Evolutionary conservation across 2,888 invertebrate genomes (phyloP), one percentile per base, ranked within the genome.

Genomic region (Hipparchia sbordonii): DNA sequence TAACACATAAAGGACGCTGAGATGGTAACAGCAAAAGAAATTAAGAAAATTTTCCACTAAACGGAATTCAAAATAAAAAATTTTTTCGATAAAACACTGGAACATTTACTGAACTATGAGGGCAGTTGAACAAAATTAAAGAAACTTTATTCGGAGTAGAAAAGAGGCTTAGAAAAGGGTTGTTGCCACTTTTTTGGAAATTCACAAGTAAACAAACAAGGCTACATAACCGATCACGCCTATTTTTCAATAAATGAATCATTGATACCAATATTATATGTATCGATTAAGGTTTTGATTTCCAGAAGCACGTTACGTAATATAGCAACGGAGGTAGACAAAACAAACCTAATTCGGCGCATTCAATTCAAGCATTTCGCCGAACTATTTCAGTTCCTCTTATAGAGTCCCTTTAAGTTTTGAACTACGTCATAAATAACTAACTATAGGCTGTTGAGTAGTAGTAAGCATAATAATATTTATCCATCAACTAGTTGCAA

Each of bases 291-390:
- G 8, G 52, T 65, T 65, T 65, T 33, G 33, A 51, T 71, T 71
- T 61, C 52, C 13, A 56, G 46, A 23, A 54, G 23, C 67, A 56
- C 10, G 12, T 79, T 78, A 77, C 77, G 76, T 77, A 76, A 77
- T 72, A 33, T 56, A 76, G 81, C 78, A 79, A 80, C 80, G 74
- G 77, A 75, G 80, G 80, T 82, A 89, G 88, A 84, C 88, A 85
- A 82, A 89, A 89, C 87, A 89, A 81, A 80, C 79, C 75, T 73
- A 80, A 84, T 88, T 87, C 79, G 84, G 84, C 81, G 81, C 81
- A 84, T 79, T 80, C 77, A 76, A 51, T 77, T 79, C 81, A 87
- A 89, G 87, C 85, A 82, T 74, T 86, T 85, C 86, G 81, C 78
- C 82, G 84, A 86, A 87, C 81, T 52, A 52, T 33, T 33, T 52